Percentiles rank a stretch among this genome's conserved stretches.
Evolutionary conservation across 2,797 vertebrate species (phyloP).

Genomic region (Enteromius paludinosus): DNA sequence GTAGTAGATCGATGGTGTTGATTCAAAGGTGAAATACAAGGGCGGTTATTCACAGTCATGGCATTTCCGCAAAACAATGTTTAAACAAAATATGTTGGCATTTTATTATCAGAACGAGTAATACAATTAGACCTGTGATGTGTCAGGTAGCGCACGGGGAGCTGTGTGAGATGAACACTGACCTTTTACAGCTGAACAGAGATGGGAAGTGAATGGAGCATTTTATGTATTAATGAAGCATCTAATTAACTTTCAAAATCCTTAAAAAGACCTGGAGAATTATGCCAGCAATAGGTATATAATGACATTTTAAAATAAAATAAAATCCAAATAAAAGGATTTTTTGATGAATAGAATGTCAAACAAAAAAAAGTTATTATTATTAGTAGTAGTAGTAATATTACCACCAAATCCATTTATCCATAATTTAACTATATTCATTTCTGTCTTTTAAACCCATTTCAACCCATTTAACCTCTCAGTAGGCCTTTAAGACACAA

Average conservation of each 20-base stretch:
- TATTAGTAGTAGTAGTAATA: too few relatives aligned
- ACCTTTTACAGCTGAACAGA: conserved; percentile 45
- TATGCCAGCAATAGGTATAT: neutral
- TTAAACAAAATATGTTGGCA: conserved; percentile 45
- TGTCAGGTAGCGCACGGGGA: neutral
- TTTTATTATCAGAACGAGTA: conserved; percentile 48
- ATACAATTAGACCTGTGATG: conserved; percentile 16
- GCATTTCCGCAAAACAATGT: conserved; percentile 43
- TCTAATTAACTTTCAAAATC: conserved; percentile 19
- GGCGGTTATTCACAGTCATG: conserved; percentile 41
- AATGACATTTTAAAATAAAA: too few relatives aligned
- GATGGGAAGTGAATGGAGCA: conserved; percentile 5
- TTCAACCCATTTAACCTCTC: neutral
- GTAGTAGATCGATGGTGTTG: conserved; percentile 6
- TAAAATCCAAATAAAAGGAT: neutral
- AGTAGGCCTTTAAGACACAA: neutral
- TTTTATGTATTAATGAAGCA: conserved; percentile 45
- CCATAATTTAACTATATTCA: neutral
- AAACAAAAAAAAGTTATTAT: neutral
- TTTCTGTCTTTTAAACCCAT: neutral
- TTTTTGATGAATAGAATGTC: neutral
- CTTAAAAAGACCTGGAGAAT: neutral
- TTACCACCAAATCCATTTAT: neutral
- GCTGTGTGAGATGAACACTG: conserved; percentile 23
- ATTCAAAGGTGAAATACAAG: conserved; percentile 36